phyloP scores from a whole-genome alignment of 2,888 invertebrate species.

The Cylloceria caligata region DNA sequence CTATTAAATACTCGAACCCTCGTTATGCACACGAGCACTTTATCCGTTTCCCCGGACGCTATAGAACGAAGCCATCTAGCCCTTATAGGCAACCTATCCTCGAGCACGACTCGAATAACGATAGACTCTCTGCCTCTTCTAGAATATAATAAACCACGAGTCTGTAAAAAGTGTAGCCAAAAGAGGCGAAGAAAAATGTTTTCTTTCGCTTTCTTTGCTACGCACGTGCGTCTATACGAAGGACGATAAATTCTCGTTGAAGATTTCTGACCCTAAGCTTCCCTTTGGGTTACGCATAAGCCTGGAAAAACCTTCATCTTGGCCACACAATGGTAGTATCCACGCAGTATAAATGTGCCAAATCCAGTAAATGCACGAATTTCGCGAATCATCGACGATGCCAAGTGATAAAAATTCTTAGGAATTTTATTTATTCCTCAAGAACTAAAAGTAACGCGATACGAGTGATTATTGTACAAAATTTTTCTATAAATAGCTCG shows the following conservation, averaged over 20 bases:
- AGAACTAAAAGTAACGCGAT: no score
- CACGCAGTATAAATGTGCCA: background rate
- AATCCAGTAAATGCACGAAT: background rate
- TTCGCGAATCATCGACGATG: background rate
- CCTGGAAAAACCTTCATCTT: background rate
- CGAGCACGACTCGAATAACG: slow-evolving; percentile 49
- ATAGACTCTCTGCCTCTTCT: slow-evolving; percentile 31
- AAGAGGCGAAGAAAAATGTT: slow-evolving; percentile 38
- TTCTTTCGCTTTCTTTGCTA: background rate
- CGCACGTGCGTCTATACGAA: background rate
- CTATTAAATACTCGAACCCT: slow-evolving; percentile 70
- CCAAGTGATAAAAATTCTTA: slow-evolving; percentile 6
- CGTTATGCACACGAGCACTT: slow-evolving; percentile 61
- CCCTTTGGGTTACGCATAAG: background rate
- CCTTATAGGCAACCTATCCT: slow-evolving; percentile 28
- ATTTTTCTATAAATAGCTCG: no score
- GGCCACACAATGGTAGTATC: slow-evolving; percentile 6
- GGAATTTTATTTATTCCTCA: slow-evolving; percentile 25
- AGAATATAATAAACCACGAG: slow-evolving; percentile 25
- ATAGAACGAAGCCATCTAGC: slow-evolving; percentile 22
- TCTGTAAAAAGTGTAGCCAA: slow-evolving; percentile 22
- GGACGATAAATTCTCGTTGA: slow-evolving; percentile 22
- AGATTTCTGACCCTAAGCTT: slow-evolving; percentile 27
- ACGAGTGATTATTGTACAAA: no score
- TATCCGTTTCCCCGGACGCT: background rate